A percentile compares a stretch with the other conserved stretches of the same genome.
phyloP scores from a whole-genome alignment of 2,797 vertebrate species.

The Bradypodion ventrale region DNA sequence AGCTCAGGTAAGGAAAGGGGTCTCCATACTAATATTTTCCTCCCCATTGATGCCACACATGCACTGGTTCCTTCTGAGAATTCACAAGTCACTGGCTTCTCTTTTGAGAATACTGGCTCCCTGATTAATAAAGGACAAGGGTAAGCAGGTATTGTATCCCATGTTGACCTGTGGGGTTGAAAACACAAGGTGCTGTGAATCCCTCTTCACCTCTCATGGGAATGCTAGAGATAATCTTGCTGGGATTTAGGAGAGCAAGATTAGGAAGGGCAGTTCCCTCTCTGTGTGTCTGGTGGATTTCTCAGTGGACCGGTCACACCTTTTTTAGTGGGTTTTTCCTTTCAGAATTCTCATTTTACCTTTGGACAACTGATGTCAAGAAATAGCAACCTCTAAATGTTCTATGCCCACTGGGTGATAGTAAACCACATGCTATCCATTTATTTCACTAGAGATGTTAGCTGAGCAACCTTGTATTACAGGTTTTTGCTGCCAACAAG shows the following conservation, averaged over 20 bases:
- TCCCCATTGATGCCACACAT: too few species aligned
- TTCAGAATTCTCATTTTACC: not conserved
- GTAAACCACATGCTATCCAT: not conserved
- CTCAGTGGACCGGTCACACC: too few species aligned
- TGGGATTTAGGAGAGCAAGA: too few species aligned
- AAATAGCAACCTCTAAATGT: not conserved
- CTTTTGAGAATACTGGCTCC: not conserved
- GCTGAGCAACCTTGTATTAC: not conserved
- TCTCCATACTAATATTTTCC: not conserved
- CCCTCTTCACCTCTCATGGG: too few species aligned
- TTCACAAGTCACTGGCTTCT: too few species aligned
- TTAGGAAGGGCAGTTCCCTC: too few species aligned
- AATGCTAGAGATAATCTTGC: too few species aligned
- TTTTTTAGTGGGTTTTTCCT: not conserved
- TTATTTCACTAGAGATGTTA: not conserved
- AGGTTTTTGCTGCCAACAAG: not conserved
- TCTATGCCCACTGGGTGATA: not conserved
- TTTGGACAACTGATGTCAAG: not conserved
- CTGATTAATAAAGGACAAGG: too few species aligned
- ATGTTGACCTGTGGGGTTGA: too few species aligned
- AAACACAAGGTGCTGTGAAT: too few species aligned
- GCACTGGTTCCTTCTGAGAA: not conserved
- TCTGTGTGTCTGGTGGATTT: too few species aligned
- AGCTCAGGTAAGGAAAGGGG: not conserved
- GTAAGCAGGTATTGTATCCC: too few species aligned